phyloP scores from a whole-genome alignment of 2,888 invertebrate genomes.

The Molanna angustata region DNA sequence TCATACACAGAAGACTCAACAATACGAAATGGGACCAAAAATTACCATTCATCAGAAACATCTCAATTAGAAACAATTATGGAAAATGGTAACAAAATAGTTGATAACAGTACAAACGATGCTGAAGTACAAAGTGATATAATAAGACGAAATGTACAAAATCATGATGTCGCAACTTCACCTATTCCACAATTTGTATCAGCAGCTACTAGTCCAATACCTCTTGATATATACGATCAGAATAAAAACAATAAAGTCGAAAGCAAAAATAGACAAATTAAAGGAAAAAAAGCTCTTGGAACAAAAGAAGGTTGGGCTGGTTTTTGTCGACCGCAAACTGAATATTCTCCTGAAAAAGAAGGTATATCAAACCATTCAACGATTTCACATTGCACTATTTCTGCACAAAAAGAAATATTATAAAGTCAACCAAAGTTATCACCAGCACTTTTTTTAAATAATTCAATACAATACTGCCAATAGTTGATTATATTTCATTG shows the following conservation, averaged over 20 bases:
- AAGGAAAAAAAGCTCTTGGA: slow-evolving; percentile 32
- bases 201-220: slow-evolving; percentile 33
- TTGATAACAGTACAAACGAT: slow-evolving; percentile 4
- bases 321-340: slow-evolving; percentile 31
- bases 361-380: slow-evolving; percentile 29
- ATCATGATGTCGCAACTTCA: slow-evolving; percentile 30
- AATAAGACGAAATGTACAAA: not conserved
- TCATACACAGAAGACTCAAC: not conserved
- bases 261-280: slow-evolving; percentile 18
- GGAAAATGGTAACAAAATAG: slow-evolving; percentile 7
- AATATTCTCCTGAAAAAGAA: slow-evolving; percentile 31
- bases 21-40: not conserved
- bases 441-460: slow-evolving; percentile 20
- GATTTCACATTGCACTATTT: slow-evolving; percentile 31
- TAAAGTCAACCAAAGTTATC: slow-evolving; percentile 16
- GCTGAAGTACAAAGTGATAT: slow-evolving; percentile 10
- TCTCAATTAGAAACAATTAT: not conserved
- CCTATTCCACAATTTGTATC: slow-evolving; percentile 31
- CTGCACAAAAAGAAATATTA: slow-evolving; percentile 29
- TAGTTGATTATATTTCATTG: slow-evolving; percentile 10
- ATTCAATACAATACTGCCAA: slow-evolving; percentile 13
- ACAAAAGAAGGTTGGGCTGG: slow-evolving; percentile 34
- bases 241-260: not conserved
- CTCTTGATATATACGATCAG: slow-evolving; percentile 4
- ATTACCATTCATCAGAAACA: not conserved